Evolutionary conservation across 2,888 invertebrate species (phyloP).

Genomic region (Conops quadrifasciatus): DNA sequence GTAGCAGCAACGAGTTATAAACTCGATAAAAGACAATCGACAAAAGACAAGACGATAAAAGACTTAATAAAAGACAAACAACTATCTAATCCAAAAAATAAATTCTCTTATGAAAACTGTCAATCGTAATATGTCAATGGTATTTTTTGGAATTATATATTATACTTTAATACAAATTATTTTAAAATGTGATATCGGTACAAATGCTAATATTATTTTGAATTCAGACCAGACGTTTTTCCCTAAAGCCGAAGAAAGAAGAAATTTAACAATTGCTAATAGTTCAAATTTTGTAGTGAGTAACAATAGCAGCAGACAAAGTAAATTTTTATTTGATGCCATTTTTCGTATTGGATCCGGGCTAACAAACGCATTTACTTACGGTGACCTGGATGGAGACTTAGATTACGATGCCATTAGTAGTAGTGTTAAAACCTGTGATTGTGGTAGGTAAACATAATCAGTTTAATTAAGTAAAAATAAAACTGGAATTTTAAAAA

Average conservation of each 20-base stretch:
- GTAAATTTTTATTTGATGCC: slow-evolving; percentile 77
- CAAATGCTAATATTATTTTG: background rate
- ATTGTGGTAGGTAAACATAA: slow-evolving; percentile 72
- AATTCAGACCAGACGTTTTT: background rate
- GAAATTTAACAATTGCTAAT: background rate
- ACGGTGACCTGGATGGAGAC: slow-evolving; percentile 68
- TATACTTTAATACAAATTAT: slow-evolving; percentile 7
- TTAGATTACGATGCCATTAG: slow-evolving; percentile 70
- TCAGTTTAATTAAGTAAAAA: no score
- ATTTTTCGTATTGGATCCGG: slow-evolving; percentile 73
- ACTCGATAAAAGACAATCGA: no score
- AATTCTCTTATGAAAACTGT: background rate
- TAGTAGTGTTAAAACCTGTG: slow-evolving; percentile 72
- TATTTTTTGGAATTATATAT: slow-evolving; percentile 3
- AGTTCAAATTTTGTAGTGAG: slow-evolving; percentile 4
- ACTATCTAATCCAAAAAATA: background rate
- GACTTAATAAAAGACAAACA: no score
- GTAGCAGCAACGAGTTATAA: background rate
- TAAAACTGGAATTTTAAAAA: no score
- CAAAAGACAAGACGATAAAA: no score
- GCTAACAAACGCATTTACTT: slow-evolving; percentile 62
- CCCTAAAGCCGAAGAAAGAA: background rate
- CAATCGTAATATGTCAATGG: slow-evolving; percentile 23
- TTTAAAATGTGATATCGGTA: slow-evolving; percentile 18
- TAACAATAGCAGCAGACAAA: slow-evolving; percentile 66